Evolutionary conservation across 2,113 vertebrate species (phyloP), one percentile per base, ranked within the genome.

Genomic region (Connochaetes taurinus): DNA sequence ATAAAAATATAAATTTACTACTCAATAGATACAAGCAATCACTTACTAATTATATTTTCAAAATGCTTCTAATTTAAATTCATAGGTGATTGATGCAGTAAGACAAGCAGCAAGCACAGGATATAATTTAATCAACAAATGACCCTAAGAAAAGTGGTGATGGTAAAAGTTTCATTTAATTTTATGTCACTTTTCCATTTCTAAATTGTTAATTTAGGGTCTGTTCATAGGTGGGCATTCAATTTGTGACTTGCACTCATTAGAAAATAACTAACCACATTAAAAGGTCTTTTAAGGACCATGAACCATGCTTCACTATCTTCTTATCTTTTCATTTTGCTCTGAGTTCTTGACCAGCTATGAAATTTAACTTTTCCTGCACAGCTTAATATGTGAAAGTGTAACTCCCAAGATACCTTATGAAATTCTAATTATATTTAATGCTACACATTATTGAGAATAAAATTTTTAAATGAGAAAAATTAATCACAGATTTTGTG

Each of bases 121-220:
- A 98, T 95, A 98, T 97, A 98, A 96, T 98, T 98, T 98, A 98
- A 98, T 98, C 98, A 98, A 97, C 97, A 98, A 98, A 97, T 97
- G 81, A 97, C 84, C 97, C 94, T 93, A 85, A 96, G 78, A 96
- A 98, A 97, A 97, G 96, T 96, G n/a, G 84, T 76, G 83, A 97
- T 97, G 87, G 80, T 81, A 98, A 95, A 98, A 98, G 81, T 98
- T 98, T 98, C 94, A 93, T 94, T 97, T 94, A 98, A 97, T 98
- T 98, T 97, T 97, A 96, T 93, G 85, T 97, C 87, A 98, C 43
- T 97, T 97, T 98, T 47, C 97, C 43, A 97, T 97, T 88, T 94
- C 71, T 95, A 97, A 98, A 98, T 95, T 94, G 53, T 93, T 95
- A 96, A 97, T 98, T 97, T 95, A 96, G 8, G 52, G 92, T 96